These are phyloP conservation scores for Halcyon badia DNA, from an alignment of 2,797 vertebrate species.

Conservation along the genomic window DNA sequence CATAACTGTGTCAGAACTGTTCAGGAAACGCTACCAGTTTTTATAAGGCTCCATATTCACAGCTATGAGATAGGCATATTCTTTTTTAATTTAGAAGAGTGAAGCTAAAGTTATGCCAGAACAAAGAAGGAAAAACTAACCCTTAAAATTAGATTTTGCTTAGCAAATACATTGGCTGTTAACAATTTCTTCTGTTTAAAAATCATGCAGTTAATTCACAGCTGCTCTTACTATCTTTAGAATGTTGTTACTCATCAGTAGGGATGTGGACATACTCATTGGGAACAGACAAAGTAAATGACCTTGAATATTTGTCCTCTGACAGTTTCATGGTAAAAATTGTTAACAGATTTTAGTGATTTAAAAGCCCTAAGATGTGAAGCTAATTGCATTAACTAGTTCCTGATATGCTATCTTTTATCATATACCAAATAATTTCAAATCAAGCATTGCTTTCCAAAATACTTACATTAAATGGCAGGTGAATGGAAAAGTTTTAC, in stretches of 20 bases:
- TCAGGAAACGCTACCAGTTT: not conserved
- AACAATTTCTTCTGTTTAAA: constrained; percentile 32
- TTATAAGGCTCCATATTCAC: not conserved
- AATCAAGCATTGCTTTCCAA: not conserved
- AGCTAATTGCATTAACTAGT: not conserved
- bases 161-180: not conserved
- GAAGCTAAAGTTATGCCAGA: not conserved
- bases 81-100: not conserved
- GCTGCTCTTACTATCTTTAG: constrained; percentile 23
- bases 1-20: not conserved
- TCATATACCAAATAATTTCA: not conserved
- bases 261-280: not conserved
- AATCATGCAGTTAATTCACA: not conserved
- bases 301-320: not conserved
- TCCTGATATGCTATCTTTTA: not conserved
- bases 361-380: not conserved
- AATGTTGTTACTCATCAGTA: not conserved
- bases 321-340: not conserved
- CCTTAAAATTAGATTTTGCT: constrained; percentile 16
- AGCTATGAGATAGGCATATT: not conserved
- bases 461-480: not conserved
- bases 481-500: not conserved
- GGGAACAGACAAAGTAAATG: not conserved
- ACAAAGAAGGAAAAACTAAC: not conserved
- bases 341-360: not conserved